Base-by-base conservation (phyloP, 2,113 vertebrate species). In the Felis catus region DNA sequence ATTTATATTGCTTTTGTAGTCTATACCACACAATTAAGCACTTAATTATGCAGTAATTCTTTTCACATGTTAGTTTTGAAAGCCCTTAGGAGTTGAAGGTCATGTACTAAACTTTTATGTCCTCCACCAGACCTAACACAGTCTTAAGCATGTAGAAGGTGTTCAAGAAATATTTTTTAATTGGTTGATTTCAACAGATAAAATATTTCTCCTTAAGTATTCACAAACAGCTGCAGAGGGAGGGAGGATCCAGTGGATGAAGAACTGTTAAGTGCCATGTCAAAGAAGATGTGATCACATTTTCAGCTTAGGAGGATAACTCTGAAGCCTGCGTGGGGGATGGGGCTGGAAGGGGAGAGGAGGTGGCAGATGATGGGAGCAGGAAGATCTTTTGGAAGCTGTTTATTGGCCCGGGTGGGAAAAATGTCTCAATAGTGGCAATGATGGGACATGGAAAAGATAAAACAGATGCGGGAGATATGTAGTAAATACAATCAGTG, bases 41-140 rank as follows among this genome's bases (percentile, higher is more conserved):
- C 63, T 95, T 97, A 95, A 94, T 82, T 89, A 93, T 65, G 31
- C 19, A 74, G 63, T 71, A 89, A 90, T 93, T 94, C 68, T 97
- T 97, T 86, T 33, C 58, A 81, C 51, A 39, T 16, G 21, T 94
- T 90, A 66, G 66, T 66, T 94, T 87, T n/a, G 73, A 93, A 97
- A 97, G 29, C 58, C 13, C 19, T 95, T 82, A 36, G 12, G 83
- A 94, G 31, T 85, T 71, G 63, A 95, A n/a, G 70, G 76, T 88
- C 81, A 91, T 63, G 27, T 33, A 68, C 4, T 63, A 89, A 94
- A 73, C 29, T 81, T 95, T 95, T 76, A 48, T 84, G 51, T 45
- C 53, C 31, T 82, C 29, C 21, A 39, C 11, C 81, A 93, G 71
- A 66, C 51, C 73, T 96, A 85, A 58, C 12, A 65, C 51, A 78